Base-by-base conservation (phyloP, 2,113 vertebrate species). In the Varanus salvator region DNA sequence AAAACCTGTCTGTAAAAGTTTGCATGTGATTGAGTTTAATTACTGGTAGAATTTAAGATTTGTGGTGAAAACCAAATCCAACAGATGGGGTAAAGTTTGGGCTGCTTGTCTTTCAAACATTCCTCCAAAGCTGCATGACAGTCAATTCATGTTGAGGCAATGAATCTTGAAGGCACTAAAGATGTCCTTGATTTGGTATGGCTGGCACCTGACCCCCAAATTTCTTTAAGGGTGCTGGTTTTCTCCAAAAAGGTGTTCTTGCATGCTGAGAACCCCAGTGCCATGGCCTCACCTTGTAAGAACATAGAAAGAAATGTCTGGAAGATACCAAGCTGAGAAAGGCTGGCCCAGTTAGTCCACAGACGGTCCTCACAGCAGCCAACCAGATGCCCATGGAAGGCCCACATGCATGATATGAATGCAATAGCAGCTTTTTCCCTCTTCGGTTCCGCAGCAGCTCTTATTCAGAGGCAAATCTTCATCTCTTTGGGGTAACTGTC, bases 81-180 rank as follows among this genome's bases (percentile, higher is more conserved):
- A 85, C 44, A 85, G 84, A 87, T n/a, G n/a, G 5, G 34, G 0
- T 38, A 8, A 2, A 52, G 57, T 57, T 71, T 71, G 3, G 0
- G 21, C 23, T 75, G 68, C 76, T 78, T 14, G 54, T 44, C 48
- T 60, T 80, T 85, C 90, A 83, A 89, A 89, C 86, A 21, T n/a
- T 38, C 27, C 15, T 83, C 31, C 31, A 38, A 34, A n/a, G 64
- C 6, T 75, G 6, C 0, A 66, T 9, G 85, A 8, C 78, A 89
- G 76, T 71, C 12, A 64, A 25, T 12, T 81, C 3, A 6, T 82
- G 68, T 21, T 23, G 4, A 71, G n/a, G 66, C 34, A 88, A 81
- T 71, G 80, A 72, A 88, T 82, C 48, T 12, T 82, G 50, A 71
- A 7, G 27, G 29, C n/a, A 31, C 1, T 57, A 21, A n/a, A 72